A percentile compares a stretch with the other conserved stretches of the same genome.
Evolutionary conservation across 2,797 vertebrate species (phyloP).

Genomic region (Chiroxiphia lanceolata): DNA sequence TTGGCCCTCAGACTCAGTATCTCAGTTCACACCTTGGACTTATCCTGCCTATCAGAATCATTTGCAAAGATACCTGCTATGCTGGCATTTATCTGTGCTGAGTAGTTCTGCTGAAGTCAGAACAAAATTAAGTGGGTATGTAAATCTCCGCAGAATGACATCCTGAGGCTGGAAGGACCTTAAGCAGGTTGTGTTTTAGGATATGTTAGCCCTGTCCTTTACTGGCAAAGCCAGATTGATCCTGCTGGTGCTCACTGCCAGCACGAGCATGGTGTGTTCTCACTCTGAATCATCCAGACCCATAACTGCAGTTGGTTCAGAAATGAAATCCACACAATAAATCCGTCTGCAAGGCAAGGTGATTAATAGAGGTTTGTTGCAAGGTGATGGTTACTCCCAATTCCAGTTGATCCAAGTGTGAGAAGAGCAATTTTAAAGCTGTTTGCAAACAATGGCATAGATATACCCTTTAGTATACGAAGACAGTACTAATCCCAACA

Average conservation of each 20-base stretch:
- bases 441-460: neutral
- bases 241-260: neutral
- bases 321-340: neutral
- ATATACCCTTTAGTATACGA: neutral
- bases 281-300: rapidly evolving
- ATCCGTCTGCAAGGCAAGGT: neutral
- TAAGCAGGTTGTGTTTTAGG: neutral
- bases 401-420: neutral
- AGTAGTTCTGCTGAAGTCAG: neutral
- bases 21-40: neutral
- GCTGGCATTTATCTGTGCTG: neutral
- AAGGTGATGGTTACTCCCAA: neutral
- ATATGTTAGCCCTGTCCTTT: neutral
- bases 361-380: neutral
- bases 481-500: neutral
- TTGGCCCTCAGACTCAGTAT: neutral
- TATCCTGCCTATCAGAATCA: neutral
- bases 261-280: neutral
- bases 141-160: neutral
- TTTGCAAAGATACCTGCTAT: neutral
- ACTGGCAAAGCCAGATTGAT: neutral
- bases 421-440: neutral
- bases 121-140: neutral
- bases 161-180: neutral
- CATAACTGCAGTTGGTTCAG: neutral